phyloP scores from a whole-genome alignment of 2,888 invertebrate species.

The Marasmarcha lunaedactyla region DNA sequence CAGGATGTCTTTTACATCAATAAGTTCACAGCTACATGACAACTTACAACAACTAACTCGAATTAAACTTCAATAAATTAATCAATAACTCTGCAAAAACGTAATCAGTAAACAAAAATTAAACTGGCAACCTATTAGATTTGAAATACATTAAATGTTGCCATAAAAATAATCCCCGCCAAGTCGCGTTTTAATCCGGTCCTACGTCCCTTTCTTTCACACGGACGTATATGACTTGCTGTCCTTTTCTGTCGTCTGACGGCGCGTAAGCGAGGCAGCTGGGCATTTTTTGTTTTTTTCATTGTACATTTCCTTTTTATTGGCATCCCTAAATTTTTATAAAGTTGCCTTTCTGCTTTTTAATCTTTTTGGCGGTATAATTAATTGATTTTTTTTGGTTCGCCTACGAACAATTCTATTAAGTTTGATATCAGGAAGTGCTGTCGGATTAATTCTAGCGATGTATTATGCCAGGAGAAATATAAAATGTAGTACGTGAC shows the following conservation, averaged over 20 bases:
- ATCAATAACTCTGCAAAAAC: background rate
- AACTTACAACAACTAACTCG: too few species aligned
- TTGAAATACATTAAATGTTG: conserved; percentile 42
- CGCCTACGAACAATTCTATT: background rate
- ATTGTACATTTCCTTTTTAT: conserved; percentile 45
- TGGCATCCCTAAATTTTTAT: conserved; percentile 50
- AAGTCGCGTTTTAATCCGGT: conserved; percentile 39
- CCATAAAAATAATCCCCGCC: conserved; percentile 54
- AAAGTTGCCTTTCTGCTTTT: conserved; percentile 37
- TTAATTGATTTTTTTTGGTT: conserved; percentile 33
- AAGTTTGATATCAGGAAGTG: background rate
- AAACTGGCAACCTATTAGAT: conserved; percentile 40
- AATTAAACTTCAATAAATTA: conserved; percentile 5
- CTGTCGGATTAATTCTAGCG: background rate
- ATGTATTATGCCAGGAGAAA: background rate
- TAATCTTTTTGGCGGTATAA: conserved; percentile 38
- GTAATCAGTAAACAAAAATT: conserved; percentile 31
- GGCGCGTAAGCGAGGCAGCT: conserved; percentile 59
- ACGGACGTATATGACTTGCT: conserved; percentile 10
- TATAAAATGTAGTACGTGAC: too few species aligned
- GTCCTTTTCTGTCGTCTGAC: conserved; percentile 18
- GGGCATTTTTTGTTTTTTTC: conserved; percentile 51
- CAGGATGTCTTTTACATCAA: too few species aligned
- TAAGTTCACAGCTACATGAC: too few species aligned
- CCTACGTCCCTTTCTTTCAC: conserved; percentile 31